Percentiles rank a stretch among this genome's conserved stretches.
Conservation (phyloP, 1,140 invertebrate species). For the Cotesia chilonis region DNA sequence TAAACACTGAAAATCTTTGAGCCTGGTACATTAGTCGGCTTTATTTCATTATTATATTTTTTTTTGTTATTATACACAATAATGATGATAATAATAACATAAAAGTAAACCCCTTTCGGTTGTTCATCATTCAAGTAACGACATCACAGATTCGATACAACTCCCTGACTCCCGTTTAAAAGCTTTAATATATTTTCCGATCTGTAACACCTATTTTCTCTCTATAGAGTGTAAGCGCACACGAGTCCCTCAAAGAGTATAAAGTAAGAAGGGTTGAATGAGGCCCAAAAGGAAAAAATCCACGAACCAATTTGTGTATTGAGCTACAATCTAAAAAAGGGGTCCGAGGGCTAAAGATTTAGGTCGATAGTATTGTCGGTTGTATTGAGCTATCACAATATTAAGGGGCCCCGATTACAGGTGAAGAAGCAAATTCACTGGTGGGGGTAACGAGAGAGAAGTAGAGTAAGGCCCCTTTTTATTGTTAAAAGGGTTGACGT, state of each 20-base stretch:
- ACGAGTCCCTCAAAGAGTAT: conserved; percentile 25
- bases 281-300: conserved; percentile 1
- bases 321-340: conserved; percentile 35
- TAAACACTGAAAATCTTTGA: background rate
- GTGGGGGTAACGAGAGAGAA: conserved; percentile 14
- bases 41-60: conserved; percentile 1
- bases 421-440: conserved; percentile 24
- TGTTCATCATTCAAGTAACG: conserved; percentile 24
- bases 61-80: no score
- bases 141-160: conserved; percentile 30
- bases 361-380: conserved; percentile 39
- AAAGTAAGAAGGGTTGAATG: conserved; percentile 7
- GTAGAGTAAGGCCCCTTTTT: conserved; percentile 11
- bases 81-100: no score
- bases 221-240: conserved; percentile 1
- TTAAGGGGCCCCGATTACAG: conserved; percentile 38
- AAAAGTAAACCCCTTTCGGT: conserved; percentile 14
- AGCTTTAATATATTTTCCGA: conserved; percentile 36
- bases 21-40: conserved; percentile 4
- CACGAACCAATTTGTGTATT: conserved; percentile 42
- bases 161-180: conserved; percentile 32
- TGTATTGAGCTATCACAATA: conserved; percentile 43
- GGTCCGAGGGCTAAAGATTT: conserved; percentile 35
- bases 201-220: conserved; percentile 37
- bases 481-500: conserved; percentile 35